Conservation (phyloP, 1,140 invertebrate species). For the Phenacoccus solenopsis region DNA sequence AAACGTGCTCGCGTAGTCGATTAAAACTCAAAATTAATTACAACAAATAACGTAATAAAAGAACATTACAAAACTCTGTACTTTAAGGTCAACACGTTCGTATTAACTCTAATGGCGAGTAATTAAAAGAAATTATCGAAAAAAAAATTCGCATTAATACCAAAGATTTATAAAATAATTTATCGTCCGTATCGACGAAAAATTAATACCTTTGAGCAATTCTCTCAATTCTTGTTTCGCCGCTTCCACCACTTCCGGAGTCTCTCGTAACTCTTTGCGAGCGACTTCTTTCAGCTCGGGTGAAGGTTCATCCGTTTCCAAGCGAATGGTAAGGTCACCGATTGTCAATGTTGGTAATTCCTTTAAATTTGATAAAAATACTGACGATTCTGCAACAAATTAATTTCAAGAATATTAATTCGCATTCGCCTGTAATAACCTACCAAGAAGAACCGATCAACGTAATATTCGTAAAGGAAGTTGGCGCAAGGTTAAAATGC, state of each 20-base stretch:
- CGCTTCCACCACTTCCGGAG: constrained; percentile 47
- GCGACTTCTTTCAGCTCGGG: constrained; percentile 54
- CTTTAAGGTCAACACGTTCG: background rate
- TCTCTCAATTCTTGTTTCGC: constrained; percentile 47
- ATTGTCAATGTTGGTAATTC: constrained; percentile 50
- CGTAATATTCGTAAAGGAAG: no score
- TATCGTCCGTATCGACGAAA: background rate
- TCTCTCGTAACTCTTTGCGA: constrained; percentile 53
- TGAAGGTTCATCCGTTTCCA: constrained; percentile 49
- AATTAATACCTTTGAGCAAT: constrained; percentile 48
- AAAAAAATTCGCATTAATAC: background rate
- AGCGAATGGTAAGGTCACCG: constrained; percentile 49
- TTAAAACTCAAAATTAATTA: background rate
- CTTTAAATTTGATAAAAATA: constrained; percentile 51
- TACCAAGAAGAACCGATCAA: no score
- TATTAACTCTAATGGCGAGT: background rate
- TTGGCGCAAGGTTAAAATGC: no score
- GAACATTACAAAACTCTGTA: background rate
- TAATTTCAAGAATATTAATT: no score
- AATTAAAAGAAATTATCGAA: background rate
- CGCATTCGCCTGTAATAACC: no score
- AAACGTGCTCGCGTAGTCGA: no score
- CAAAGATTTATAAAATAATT: background rate
- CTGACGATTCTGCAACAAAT: background rate
- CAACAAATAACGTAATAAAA: background rate